A percentile compares a stretch with the other conserved stretches of the same genome.
Conservation (phyloP, 2,797 vertebrate genomes). For the Dipus sagitta region DNA sequence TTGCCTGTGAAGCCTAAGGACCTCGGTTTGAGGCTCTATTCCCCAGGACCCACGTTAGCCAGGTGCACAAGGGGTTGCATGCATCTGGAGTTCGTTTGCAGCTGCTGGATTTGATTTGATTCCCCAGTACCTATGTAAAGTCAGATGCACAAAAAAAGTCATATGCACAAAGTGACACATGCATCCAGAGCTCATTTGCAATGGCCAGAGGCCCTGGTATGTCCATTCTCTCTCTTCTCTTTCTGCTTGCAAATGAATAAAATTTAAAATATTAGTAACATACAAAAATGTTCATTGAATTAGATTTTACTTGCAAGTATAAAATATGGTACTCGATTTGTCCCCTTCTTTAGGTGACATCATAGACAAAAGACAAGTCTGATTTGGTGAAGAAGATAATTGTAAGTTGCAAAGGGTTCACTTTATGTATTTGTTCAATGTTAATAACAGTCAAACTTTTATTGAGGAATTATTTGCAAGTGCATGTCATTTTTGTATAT, state of each 20-base stretch:
- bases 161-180: no score
- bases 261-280: background rate
- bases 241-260: background rate
- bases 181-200: no score
- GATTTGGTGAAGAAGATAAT: slow-evolving; percentile 18
- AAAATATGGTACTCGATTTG: background rate
- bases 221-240: no score
- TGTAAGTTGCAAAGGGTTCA: background rate
- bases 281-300: background rate
- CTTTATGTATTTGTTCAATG: background rate
- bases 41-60: background rate
- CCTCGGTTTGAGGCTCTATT: background rate
- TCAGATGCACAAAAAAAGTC: background rate
- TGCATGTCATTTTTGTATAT: background rate
- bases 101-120: no score
- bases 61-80: no score
- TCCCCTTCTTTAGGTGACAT: background rate
- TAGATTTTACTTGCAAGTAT: background rate
- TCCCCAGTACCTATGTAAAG: background rate
- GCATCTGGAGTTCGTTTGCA: no score
- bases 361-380: background rate
- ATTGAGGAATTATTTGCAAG: slow-evolving; percentile 34
- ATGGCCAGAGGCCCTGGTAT: no score
- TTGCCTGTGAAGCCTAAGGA: background rate
- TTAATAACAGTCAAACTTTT: slow-evolving; percentile 11